A percentile compares a stretch with the other conserved stretches of the same genome.
phyloP scores from a whole-genome alignment of 2,797 vertebrate genomes.

The Neomorphus geoffroyi region DNA sequence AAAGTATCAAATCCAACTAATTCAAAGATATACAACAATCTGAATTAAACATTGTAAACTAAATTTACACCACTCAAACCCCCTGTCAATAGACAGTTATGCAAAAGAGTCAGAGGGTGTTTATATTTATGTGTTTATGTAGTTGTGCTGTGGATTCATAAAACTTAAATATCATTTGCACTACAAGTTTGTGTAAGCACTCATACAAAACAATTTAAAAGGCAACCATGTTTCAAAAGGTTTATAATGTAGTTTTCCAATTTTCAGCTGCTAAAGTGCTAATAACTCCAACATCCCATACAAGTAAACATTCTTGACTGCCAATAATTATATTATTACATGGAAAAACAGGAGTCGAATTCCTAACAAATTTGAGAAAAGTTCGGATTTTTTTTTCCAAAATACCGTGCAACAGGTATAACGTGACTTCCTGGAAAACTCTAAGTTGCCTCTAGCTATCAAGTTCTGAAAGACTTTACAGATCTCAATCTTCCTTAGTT shows the following conservation, averaged over 20 bases:
- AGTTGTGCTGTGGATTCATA: not conserved
- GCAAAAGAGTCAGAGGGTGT: not conserved
- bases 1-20: not conserved
- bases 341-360: not conserved
- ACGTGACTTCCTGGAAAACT: not conserved
- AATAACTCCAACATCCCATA: not conserved
- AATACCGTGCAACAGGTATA: not conserved
- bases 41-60: not conserved
- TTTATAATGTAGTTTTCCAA: not conserved
- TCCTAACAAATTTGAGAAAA: not conserved
- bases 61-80: not conserved
- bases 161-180: not conserved
- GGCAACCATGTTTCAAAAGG: not conserved
- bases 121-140: not conserved
- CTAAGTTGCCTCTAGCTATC: not conserved
- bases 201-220: not conserved
- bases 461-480: not conserved
- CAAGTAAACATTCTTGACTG: slow-evolving; percentile 2
- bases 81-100: not conserved
- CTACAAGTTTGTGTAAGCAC: not conserved
- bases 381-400: not conserved
- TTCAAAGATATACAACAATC: not conserved
- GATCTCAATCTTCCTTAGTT: not conserved
- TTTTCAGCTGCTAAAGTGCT: slow-evolving; percentile 2
- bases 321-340: not conserved